Base-by-base conservation (phyloP, 2,888 invertebrate species). In the Coleophora deauratella region DNA sequence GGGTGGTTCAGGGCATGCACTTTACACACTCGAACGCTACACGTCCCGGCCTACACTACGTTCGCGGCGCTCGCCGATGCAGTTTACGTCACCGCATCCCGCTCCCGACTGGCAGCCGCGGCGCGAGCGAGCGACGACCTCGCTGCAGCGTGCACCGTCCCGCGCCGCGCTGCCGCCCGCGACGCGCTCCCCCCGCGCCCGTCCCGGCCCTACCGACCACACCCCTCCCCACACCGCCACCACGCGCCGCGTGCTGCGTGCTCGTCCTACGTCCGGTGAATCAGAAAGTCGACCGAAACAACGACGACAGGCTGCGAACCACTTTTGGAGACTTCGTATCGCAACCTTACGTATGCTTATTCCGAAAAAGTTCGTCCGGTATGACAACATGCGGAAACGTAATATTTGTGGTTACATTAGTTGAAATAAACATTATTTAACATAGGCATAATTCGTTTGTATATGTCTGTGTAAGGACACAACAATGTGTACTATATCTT, bases 61-160 rank as follows among this genome's bases (percentile, higher is more conserved):
- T 68, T 75, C 56, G 71, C 79, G 82, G 84, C 80, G 73, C 72
- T 66, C 73, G 82, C 82, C 84, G 79, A 72, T 85, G 85, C 85
- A 84, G 77, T 76, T 75, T 80, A 82, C 86, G 84, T 82, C 85
- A 84, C 85, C 84, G 84, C 84, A 85, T 85, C 84, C 84, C 84
- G 84, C 81, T 84, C 82, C 82, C 78, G 81, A 84, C 84, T 85
- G 81, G 68, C 78, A 50, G 37, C 27, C 59, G 52, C 52, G 64
- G 75, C 72, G 72, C 66, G 78, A 79, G 81, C 80, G 68, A 81
- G 82, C 80, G 82, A 82, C 81, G 81, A 82, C 81, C 81, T 79
- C 75, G 80, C 77, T 80, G 81, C 84, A 80, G 72, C 78, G 78
- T 79, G 80, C 79, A 80, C 71, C 76, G 68, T 62, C 72, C 75